Conservation (phyloP, 2,888 invertebrate genomes). For the Thyatira batis region DNA sequence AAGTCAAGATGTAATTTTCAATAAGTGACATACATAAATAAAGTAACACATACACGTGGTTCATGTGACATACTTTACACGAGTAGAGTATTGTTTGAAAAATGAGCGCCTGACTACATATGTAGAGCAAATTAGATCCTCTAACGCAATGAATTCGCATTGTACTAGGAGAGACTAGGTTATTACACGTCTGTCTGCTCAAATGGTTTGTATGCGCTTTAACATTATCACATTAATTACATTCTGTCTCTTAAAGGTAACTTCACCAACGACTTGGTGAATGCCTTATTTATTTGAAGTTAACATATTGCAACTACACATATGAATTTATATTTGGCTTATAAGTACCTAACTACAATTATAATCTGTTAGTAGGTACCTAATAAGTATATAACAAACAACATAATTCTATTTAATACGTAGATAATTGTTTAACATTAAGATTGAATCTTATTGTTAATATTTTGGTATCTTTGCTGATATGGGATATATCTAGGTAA, state of each 20-base stretch:
- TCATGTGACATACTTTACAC: not conserved
- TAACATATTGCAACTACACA: too few species aligned
- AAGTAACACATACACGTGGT: constrained; percentile 1
- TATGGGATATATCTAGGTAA: too few species aligned
- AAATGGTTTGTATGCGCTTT: constrained; percentile 17
- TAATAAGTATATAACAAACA: too few species aligned
- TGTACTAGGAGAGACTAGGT: constrained; percentile 17
- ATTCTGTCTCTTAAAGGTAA: constrained; percentile 20
- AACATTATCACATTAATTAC: constrained; percentile 23
- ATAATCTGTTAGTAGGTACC: too few species aligned
- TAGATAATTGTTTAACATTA: too few species aligned
- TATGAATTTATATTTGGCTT: not conserved
- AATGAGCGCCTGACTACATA: constrained; percentile 27
- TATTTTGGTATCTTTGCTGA: too few species aligned
- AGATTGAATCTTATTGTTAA: too few species aligned
- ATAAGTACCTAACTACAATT: too few species aligned
- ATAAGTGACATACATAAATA: not conserved
- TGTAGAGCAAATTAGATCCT: constrained; percentile 23
- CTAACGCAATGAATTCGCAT: constrained; percentile 5
- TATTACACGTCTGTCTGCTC: not conserved
- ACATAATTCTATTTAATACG: too few species aligned
- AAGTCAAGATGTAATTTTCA: not conserved
- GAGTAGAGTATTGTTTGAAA: constrained; percentile 7
- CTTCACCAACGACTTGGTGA: constrained; percentile 12
- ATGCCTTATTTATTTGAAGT: not conserved